These are phyloP conservation scores for Toxostoma redivivum DNA, from an alignment of 2,113 vertebrate genomes.

Conservation along the genomic window DNA sequence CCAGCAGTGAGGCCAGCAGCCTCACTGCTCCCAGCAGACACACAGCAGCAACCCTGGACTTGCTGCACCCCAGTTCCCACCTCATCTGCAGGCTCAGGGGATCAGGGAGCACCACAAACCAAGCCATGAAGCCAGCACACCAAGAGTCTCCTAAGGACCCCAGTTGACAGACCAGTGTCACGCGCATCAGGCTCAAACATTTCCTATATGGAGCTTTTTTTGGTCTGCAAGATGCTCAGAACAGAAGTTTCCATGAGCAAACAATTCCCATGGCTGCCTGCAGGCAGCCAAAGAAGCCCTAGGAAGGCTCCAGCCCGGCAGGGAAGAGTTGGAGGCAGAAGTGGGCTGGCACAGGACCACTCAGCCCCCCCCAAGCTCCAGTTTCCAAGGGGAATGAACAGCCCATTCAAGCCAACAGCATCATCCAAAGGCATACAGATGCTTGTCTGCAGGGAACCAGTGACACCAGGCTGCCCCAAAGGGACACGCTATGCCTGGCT, in stretches of 20 bases:
- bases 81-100: background rate
- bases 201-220: background rate
- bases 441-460: background rate
- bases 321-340: background rate
- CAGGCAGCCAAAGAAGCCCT: background rate
- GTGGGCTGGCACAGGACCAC: background rate
- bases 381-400: background rate
- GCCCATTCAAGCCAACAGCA: background rate
- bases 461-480: background rate
- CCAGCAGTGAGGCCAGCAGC: background rate
- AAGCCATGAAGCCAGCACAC: background rate
- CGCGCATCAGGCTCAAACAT: background rate
- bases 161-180: background rate
- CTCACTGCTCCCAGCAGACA: background rate
- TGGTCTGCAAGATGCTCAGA: background rate
- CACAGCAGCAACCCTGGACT: background rate
- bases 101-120: background rate
- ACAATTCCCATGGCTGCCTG: background rate
- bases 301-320: background rate
- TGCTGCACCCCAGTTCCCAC: background rate
- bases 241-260: constrained; percentile 40
- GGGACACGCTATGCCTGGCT: background rate
- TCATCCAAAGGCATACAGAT: background rate
- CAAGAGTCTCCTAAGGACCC: background rate
- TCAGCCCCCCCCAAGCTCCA: background rate